Conservation (phyloP, 2,888 invertebrate genomes). For the Andrena fulva region DNA sequence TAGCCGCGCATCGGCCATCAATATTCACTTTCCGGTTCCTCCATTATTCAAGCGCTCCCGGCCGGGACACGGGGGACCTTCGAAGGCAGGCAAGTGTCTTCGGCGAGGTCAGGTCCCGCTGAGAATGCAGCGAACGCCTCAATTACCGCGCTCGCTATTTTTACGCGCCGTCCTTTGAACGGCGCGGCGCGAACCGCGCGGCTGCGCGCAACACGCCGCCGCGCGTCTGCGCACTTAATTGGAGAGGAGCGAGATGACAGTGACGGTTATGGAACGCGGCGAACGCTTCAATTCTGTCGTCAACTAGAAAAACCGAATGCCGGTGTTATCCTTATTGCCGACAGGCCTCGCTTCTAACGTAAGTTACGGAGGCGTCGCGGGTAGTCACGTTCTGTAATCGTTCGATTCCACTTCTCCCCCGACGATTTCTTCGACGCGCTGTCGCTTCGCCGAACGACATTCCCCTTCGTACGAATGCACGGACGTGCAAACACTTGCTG, state of each 20-base stretch:
- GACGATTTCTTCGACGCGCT: conserved; percentile 61
- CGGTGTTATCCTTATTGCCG: conserved; percentile 53
- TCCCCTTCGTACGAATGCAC: conserved; percentile 68
- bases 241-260: conserved; percentile 16
- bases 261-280: conserved; percentile 28
- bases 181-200: background rate
- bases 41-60: conserved; percentile 62
- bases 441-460: conserved; percentile 65
- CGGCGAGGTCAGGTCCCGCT: conserved; percentile 27
- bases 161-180: background rate
- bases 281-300: conserved; percentile 41
- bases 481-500: conserved; percentile 66
- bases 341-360: conserved; percentile 44
- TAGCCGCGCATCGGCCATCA: conserved; percentile 45
- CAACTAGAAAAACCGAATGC: conserved; percentile 50
- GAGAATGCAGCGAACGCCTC: conserved; percentile 26
- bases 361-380: conserved; percentile 50
- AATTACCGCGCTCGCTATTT: conserved; percentile 30
- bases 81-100: conserved; percentile 57
- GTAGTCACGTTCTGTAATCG: conserved; percentile 72
- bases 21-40: conserved; percentile 68
- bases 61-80: conserved; percentile 43
- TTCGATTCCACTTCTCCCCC: conserved; percentile 59
- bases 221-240: conserved; percentile 30
- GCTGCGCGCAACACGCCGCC: background rate